Evolutionary conservation across 2,797 vertebrate genomes (phyloP).

Genomic region (Dryobates pubescens): DNA sequence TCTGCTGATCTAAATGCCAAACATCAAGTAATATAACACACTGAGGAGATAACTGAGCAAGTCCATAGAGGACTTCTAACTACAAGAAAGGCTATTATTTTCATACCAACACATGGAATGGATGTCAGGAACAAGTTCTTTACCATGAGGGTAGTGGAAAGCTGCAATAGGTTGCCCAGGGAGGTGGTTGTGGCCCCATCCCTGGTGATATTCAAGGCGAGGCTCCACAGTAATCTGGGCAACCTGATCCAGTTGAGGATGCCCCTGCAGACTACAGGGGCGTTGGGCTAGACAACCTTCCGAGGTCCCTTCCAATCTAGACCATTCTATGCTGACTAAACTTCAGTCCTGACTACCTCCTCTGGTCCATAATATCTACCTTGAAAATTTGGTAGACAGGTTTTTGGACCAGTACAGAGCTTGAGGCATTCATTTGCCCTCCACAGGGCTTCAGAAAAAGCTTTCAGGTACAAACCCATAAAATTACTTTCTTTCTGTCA

Average conservation of each 20-base stretch:
- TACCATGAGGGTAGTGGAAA: no score
- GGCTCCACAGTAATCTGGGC: no score
- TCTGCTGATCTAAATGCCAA: neutral
- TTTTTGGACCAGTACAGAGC: neutral
- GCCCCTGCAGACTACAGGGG: no score
- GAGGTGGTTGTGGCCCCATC: no score
- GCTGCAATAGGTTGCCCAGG: no score
- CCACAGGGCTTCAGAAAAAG: neutral
- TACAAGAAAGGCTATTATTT: neutral
- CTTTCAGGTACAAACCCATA: neutral
- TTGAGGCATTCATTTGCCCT: neutral
- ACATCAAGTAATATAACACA: neutral
- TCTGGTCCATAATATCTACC: fast-evolving
- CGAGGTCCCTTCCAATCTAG: no score
- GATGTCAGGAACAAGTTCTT: no score
- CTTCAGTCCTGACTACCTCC: neutral
- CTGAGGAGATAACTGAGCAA: neutral
- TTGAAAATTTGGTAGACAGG: neutral
- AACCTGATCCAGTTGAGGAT: no score
- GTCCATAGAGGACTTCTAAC: neutral
- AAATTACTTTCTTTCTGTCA: neutral
- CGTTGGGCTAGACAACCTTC: no score
- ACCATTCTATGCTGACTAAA: neutral
- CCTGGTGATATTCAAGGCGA: no score
- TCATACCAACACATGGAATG: neutral